A percentile compares a stretch with the other conserved stretches of the same genome.
Evolutionary conservation across 2,797 vertebrate species (phyloP).

Genomic region (Notamacropus eugenii): DNA sequence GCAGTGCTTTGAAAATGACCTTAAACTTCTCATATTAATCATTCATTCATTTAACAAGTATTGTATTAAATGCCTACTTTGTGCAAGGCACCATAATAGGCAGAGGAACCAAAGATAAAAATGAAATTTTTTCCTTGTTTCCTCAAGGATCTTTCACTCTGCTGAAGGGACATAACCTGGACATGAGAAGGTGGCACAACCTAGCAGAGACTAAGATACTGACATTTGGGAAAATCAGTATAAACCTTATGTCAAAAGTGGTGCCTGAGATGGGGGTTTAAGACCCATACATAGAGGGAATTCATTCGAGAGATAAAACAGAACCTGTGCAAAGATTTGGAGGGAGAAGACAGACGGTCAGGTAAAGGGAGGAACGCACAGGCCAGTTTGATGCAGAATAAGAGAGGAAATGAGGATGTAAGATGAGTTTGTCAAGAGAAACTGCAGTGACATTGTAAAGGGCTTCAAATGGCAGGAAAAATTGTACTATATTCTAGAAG

Average conservation of each 20-base stretch:
- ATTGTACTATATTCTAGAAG: not conserved
- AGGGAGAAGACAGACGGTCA: not conserved
- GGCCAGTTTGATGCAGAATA: not conserved
- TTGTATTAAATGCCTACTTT: not conserved
- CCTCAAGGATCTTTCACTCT: not conserved
- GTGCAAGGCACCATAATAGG: not conserved
- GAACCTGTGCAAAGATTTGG: not conserved
- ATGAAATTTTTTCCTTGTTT: not conserved
- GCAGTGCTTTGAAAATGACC: constrained; percentile 8
- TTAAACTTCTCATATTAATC: constrained; percentile 7
- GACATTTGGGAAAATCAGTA: not conserved
- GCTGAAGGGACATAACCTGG: not conserved
- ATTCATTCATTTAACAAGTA: not conserved
- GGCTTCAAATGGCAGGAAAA: not conserved
- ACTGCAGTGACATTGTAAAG: not conserved
- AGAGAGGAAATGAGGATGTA: no score
- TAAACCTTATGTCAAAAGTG: not conserved
- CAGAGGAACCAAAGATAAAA: not conserved
- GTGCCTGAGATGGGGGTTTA: not conserved
- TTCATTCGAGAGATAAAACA: not conserved
- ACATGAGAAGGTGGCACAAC: not conserved
- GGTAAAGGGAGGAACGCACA: not conserved
- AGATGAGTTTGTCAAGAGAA: not conserved
- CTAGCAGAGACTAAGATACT: not conserved
- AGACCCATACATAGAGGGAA: not conserved